Conservation (phyloP, 2,888 invertebrate genomes). For the Drosophila rubida region DNA sequence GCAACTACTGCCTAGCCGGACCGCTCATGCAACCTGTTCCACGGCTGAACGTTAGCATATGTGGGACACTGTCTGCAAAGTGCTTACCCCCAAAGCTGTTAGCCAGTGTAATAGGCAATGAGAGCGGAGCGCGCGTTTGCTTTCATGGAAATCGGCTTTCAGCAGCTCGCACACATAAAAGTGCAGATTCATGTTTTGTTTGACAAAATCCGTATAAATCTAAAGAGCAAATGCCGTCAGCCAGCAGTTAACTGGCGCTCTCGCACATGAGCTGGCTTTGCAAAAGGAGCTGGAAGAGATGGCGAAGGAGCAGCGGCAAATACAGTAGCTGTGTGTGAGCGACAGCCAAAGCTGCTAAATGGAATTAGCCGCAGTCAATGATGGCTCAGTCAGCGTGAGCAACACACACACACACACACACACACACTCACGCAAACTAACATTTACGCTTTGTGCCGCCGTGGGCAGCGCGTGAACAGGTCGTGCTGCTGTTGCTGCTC, state of each 20-base stretch:
- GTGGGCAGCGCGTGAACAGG: constrained; percentile 4
- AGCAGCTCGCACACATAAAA: constrained; percentile 66
- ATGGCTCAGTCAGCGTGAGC: constrained; percentile 37
- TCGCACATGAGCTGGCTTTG: constrained; percentile 52
- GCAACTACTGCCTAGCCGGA: background rate
- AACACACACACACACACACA: background rate
- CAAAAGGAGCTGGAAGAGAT: background rate
- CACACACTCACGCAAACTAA: background rate
- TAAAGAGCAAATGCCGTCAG: constrained; percentile 73
- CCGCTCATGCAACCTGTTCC: background rate
- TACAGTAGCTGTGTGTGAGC: constrained; percentile 12
- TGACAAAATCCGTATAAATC: constrained; percentile 80
- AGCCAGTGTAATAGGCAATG: constrained; percentile 32
- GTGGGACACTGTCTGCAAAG: constrained; percentile 18
- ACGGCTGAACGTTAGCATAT: background rate
- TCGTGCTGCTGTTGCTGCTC: constrained; percentile 51
- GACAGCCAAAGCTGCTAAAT: constrained; percentile 44
- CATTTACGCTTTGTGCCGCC: background rate
- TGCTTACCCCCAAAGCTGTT: constrained; percentile 44
- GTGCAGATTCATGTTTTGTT: constrained; percentile 84
- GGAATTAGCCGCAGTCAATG: constrained; percentile 66
- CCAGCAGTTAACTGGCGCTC: constrained; percentile 40
- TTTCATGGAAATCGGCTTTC: constrained; percentile 76
- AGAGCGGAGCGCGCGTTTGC: constrained; percentile 20
- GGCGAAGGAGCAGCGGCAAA: background rate